phyloP scores from a whole-genome alignment of 2,797 vertebrate genomes.

The Megaceryle alcyon region DNA sequence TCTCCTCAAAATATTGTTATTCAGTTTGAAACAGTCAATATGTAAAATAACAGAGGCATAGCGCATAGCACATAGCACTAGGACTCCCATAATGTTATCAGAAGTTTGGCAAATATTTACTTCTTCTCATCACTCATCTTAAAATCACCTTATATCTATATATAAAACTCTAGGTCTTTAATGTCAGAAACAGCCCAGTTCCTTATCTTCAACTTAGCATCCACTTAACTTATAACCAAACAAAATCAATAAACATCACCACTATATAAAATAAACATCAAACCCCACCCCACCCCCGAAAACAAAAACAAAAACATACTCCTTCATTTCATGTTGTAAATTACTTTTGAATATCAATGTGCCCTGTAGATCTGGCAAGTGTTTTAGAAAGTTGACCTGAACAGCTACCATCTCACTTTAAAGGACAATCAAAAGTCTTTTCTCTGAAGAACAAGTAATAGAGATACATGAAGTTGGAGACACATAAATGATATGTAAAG shows the following conservation, averaged over 20 bases:
- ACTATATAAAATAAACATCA: neutral
- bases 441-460: neutral
- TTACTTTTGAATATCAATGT: neutral
- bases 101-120: neutral
- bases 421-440: neutral
- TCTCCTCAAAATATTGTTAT: neutral
- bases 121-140: neutral
- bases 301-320: no score
- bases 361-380: neutral
- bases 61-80: neutral
- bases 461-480: neutral
- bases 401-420: neutral
- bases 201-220: neutral
- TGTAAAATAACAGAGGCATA: neutral
- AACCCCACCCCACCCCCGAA: no score
- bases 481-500: neutral
- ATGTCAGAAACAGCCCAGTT: neutral
- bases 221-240: neutral
- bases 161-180: neutral
- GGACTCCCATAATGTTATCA: neutral
- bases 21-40: neutral
- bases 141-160: neutral
- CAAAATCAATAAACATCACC: accelerated
- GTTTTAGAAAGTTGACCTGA: neutral
- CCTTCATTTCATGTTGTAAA: neutral